Percentiles rank a stretch among this genome's conserved stretches.
phyloP scores from a whole-genome alignment of 2,113 vertebrate genomes.

The Cyprinodon brontotheroides region DNA sequence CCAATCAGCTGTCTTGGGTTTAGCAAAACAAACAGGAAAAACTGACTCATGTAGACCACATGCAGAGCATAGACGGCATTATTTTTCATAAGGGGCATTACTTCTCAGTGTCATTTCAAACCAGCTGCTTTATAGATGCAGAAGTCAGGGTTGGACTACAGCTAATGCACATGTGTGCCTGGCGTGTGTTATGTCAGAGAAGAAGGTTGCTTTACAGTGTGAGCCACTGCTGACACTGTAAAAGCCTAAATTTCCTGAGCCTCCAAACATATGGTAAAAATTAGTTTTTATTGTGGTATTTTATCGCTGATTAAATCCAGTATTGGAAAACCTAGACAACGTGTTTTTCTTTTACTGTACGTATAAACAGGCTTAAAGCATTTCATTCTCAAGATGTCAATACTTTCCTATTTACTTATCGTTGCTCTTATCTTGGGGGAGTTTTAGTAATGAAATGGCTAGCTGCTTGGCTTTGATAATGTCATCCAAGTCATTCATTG shows the following conservation, averaged over 20 bases:
- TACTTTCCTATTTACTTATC: slow-evolving; percentile 3
- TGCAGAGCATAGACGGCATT: slow-evolving; percentile 6
- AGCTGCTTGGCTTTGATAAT: slow-evolving; percentile 13
- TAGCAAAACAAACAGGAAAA: slow-evolving; percentile 1
- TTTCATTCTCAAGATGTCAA: slow-evolving; percentile 30
- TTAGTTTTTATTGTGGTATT: slow-evolving; percentile 56
- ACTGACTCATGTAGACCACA: slow-evolving; percentile 2
- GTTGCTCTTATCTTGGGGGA: slow-evolving; percentile 18
- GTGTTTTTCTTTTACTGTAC: slow-evolving; percentile 28
- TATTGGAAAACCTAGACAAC: slow-evolving; percentile 35
- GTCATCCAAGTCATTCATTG: neutral
- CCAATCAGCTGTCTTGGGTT: slow-evolving; percentile 17
- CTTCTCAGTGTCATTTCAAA: slow-evolving; percentile 12
- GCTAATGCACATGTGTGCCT: slow-evolving; percentile 25
- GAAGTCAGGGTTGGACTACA: slow-evolving; percentile 38
- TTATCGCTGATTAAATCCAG: slow-evolving; percentile 62
- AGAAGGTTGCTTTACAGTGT: slow-evolving; percentile 29
- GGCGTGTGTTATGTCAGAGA: slow-evolving; percentile 20
- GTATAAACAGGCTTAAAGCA: slow-evolving; percentile 22
- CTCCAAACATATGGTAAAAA: slow-evolving; percentile 66
- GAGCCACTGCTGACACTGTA: slow-evolving; percentile 62
- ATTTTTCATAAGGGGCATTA: slow-evolving; percentile 10
- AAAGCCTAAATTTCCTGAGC: slow-evolving; percentile 50
- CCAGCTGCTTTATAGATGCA: slow-evolving; percentile 23
- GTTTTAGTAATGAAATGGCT: slow-evolving; percentile 4